Evolutionary conservation across 2,888 invertebrate species (phyloP), one percentile per base, ranked within the genome.

Genomic region (Macaria liturata): DNA sequence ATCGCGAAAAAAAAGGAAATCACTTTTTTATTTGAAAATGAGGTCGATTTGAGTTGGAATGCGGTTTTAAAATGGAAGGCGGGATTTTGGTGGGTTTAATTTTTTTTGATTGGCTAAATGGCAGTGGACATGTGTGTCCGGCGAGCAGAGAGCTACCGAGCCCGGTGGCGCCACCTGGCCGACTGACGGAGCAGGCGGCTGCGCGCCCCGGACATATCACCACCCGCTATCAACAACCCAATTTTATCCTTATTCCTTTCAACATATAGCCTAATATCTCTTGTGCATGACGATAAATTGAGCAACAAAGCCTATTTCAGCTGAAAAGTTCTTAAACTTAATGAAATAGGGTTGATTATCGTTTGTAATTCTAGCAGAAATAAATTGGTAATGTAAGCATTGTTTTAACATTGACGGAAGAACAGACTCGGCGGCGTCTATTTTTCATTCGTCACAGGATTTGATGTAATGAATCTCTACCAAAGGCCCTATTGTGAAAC

Each of bases 81-180:
- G 74, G 77, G 72, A 80, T 81, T 78, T 76, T 74, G 72, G 59
- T 59, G 60, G 66, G 65, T 64, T 68, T 70, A 59, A 62, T 69
- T 68, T 64, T 66, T 77, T 76, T 71, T 65, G 66, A 69, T 70
- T 68, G 72, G 64, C 75, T 69, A 80, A 80, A 78, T 81, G 74
- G 80, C 75, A 77, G 37, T 71, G 69, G 71, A 69, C 64, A 46
- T 49, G 54, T 54, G 58, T 64, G 68, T 31, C 44, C 53, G 67
- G 62, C 68, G 70, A 68, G 72, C 68, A 68, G 65, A 65, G 68
- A 78, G 77, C 85, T 77, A 78, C 83, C 75, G 76, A 69, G 81
- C 79, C 54, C 78, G 78, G 84, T 83, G 86, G 86, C 86, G 88
- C 84, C 88, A 76, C 80, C 76, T 75, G 79, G 75, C 75, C 70